Percentiles rank a stretch among this genome's conserved stretches.
Conservation (phyloP, 2,113 vertebrate genomes). For the Siphamia tubifer region DNA sequence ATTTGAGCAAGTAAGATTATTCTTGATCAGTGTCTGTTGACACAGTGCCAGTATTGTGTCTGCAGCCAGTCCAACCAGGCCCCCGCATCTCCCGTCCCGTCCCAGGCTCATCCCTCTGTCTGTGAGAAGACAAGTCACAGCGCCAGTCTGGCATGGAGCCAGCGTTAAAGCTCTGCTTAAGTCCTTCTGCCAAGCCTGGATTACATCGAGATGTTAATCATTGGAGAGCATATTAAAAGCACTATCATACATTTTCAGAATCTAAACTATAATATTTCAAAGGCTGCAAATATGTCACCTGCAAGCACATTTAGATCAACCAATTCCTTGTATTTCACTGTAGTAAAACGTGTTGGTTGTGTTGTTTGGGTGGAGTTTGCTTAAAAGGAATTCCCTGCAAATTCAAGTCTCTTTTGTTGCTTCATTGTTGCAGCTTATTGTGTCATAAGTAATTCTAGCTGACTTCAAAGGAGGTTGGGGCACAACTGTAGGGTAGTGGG, state of each 20-base stretch:
- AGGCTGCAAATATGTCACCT: not conserved
- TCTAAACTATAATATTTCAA: conserved; percentile 18
- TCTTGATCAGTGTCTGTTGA: conserved; percentile 69
- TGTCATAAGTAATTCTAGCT: conserved; percentile 80
- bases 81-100: conserved; percentile 61
- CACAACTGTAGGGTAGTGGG: conserved; percentile 68
- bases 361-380: conserved; percentile 49
- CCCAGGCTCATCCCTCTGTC: conserved; percentile 75
- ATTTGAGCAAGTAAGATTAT: conserved; percentile 58
- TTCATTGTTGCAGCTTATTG: conserved; percentile 76
- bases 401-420: conserved; percentile 62
- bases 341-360: not conserved
- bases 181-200: conserved; percentile 63
- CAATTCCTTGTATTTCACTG: not conserved
- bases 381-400: conserved; percentile 54
- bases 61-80: conserved; percentile 63
- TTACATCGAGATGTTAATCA: conserved; percentile 70
- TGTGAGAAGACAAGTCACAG: conserved; percentile 71
- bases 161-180: conserved; percentile 56
- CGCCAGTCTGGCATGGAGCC: conserved; percentile 66
- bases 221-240: conserved; percentile 53
- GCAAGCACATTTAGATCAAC: not conserved
- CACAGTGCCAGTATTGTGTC: conserved; percentile 82
- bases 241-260: conserved; percentile 26
- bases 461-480: conserved; percentile 72